Evolutionary conservation across 1,140 invertebrate species (phyloP), one percentile per base, ranked within the genome.

Genomic region (Rhagoletis zephyria): DNA sequence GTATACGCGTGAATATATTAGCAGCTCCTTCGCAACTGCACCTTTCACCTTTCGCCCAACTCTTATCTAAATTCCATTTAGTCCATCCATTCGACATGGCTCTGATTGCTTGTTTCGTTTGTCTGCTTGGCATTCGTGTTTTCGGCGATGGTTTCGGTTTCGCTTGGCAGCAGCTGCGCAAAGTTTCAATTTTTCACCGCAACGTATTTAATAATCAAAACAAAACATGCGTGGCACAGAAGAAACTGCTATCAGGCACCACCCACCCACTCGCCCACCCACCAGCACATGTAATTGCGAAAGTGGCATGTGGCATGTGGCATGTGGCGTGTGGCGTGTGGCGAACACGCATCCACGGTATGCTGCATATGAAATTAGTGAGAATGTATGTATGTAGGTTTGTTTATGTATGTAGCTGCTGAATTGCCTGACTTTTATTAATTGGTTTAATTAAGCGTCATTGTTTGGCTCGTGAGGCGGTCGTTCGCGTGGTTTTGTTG

Each of bases 401-500:
- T 59, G 48, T 56, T 5, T 74, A 16, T 74, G 14, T 51, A 14
- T 81, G 7, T 81, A n/a, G 51, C 6, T 81, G 48, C 7, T 30
- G 6, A 19, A 6, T 81, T 81, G 85, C 60, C 19, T 63, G 85
- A 85, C 85, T 85, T 85, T 61, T 85, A 85, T 85, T 61, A 85
- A 85, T 85, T 85, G 85, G 56, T 85, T 85, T 85, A 85, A 85
- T 85, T 85, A 85, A 85, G 85, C 85, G 85, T 85, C 59, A 85
- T 85, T 85, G 85, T 85, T 85, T 45, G 30, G 85, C 45, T 85
- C 56, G 85, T 85, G 59, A 85, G 51, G 48, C 74, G 51, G 48
- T 81, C 30, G 74, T 56, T n/a, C 19, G 48, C 48, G n/a, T 4
- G 74, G 48, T 30, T 81, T 81, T 56, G 51, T 42, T 56, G 74